Conservation (phyloP, 2,797 vertebrate species). For the Pantherophis vulpinus region DNA sequence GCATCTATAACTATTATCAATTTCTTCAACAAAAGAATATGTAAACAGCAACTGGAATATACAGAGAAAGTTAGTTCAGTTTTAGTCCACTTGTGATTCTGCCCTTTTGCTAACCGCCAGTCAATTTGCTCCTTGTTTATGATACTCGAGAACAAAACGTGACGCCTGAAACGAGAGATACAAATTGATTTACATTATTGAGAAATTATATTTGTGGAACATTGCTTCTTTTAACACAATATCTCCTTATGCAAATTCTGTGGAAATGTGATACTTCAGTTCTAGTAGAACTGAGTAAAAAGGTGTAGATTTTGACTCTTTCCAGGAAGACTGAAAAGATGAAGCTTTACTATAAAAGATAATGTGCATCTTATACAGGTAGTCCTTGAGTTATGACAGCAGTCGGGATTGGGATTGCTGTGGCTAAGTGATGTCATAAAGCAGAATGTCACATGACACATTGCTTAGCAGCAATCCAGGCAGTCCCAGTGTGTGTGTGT, state of each 20-base stretch:
- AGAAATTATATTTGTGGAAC: neutral
- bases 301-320: neutral
- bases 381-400: neutral
- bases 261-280: neutral
- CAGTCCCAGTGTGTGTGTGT: neutral
- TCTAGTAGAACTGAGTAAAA: neutral
- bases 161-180: constrained; percentile 8
- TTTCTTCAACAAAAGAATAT: neutral
- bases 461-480: neutral
- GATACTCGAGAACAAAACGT: neutral
- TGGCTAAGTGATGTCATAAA: neutral
- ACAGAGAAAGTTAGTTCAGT: neutral
- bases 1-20: neutral
- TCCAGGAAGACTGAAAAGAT: neutral
- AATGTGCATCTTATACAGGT: neutral
- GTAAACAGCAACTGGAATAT: neutral
- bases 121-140: constrained; percentile 3
- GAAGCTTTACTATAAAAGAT: neutral
- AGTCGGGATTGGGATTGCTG: neutral
- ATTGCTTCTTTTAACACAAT: neutral
- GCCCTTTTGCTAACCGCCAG: neutral
- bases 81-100: neutral
- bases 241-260: neutral
- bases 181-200: constrained; percentile 10
- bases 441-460: neutral